Conservation (phyloP, 2,113 vertebrate genomes). For the Antechinus stuartii region DNA sequence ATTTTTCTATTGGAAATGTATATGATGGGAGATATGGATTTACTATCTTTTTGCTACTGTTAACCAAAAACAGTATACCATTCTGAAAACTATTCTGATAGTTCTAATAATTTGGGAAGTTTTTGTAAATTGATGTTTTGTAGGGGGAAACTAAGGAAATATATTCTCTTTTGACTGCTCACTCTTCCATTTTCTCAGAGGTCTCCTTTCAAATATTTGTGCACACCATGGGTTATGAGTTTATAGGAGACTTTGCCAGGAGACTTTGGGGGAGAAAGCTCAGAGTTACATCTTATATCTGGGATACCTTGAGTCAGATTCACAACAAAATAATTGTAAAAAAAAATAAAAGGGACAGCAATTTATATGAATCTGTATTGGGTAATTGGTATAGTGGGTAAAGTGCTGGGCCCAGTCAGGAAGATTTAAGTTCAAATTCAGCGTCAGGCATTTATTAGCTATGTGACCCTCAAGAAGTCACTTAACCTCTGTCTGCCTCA, state of each 20-base stretch:
- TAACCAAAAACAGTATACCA: neutral
- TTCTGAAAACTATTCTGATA: neutral
- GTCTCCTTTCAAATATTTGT: neutral
- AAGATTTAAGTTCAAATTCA: neutral
- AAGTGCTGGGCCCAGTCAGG: neutral
- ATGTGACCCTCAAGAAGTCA: neutral
- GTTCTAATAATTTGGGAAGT: neutral
- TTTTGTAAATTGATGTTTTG: neutral
- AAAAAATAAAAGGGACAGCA: neutral
- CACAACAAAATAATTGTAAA: neutral
- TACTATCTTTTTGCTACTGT: neutral
- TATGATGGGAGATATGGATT: neutral
- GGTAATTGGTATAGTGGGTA: neutral
- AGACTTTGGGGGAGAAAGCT: neutral
- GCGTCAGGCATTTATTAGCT: neutral
- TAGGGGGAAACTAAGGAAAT: neutral
- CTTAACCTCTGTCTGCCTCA: neutral
- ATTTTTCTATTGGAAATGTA: neutral
- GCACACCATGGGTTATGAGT: neutral
- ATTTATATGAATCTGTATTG: neutral
- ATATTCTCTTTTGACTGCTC: neutral
- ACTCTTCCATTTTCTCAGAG: neutral
- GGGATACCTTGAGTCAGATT: neutral
- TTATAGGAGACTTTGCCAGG: neutral
- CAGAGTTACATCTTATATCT: neutral